phyloP scores from a whole-genome alignment of 2,888 invertebrate genomes.

The Dicranocentrus wangi region DNA sequence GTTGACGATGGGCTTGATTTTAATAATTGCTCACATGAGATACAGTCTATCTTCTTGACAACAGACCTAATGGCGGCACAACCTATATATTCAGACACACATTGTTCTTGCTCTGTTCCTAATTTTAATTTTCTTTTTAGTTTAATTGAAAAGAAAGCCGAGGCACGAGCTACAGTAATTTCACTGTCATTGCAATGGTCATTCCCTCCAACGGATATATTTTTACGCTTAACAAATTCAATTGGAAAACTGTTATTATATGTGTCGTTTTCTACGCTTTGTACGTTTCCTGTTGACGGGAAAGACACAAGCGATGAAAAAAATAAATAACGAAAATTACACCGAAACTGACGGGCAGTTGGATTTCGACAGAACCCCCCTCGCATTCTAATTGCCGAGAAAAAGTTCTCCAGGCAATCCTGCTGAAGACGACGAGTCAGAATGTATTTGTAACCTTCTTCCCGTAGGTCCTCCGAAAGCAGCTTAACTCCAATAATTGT shows the following conservation, averaged over 20 bases:
- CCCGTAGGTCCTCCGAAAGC: background rate
- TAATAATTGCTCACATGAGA: background rate
- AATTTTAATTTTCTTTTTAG: background rate
- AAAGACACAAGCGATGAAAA: background rate
- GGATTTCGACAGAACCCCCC: constrained; percentile 28
- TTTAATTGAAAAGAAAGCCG: background rate
- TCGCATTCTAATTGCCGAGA: background rate
- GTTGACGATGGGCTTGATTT: background rate
- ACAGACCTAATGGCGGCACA: background rate
- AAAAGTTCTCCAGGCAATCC: constrained; percentile 28
- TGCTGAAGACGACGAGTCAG: constrained; percentile 20
- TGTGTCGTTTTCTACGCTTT: background rate
- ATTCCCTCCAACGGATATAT: background rate
- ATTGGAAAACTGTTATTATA: background rate
- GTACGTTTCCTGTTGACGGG: background rate
- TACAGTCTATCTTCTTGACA: background rate
- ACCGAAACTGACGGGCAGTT: constrained; percentile 8
- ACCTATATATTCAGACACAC: background rate
- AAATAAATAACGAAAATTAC: constrained; percentile 13
- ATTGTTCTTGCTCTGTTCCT: background rate
- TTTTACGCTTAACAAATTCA: background rate
- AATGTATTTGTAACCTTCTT: constrained; percentile 7
- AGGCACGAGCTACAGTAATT: background rate
- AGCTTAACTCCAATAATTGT: background rate
- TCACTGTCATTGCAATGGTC: too few species aligned